Evolutionary conservation across 2,113 vertebrate genomes (phyloP).

Genomic region (Pterocles orientalis): DNA sequence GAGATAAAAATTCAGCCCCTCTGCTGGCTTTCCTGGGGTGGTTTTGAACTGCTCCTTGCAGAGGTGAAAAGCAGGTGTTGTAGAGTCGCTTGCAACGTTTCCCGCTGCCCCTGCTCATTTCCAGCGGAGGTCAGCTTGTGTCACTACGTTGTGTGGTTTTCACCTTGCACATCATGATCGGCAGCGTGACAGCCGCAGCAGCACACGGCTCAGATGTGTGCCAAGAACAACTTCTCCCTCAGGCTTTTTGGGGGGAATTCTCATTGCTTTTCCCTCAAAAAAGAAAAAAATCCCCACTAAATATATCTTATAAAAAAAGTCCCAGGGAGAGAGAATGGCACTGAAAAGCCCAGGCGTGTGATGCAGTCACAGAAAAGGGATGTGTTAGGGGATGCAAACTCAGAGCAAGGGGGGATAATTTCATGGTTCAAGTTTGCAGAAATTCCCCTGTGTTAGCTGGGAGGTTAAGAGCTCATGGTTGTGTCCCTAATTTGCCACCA

Average conservation of each 20-base stretch:
- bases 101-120: background rate
- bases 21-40: background rate
- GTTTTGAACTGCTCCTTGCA: background rate
- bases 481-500: background rate
- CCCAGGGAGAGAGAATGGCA: background rate
- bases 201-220: background rate
- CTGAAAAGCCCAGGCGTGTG: accelerated
- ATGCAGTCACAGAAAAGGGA: background rate
- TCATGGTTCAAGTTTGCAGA: background rate
- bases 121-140: background rate
- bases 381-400: background rate
- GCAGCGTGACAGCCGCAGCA: background rate
- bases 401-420: background rate
- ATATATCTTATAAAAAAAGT: background rate
- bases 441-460: background rate
- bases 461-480: background rate
- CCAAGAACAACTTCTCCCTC: background rate
- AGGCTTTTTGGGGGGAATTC: background rate
- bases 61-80: background rate
- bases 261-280: background rate
- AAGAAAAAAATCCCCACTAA: background rate
- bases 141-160: background rate
- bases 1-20: background rate
- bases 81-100: background rate
- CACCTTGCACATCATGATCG: accelerated